A percentile compares a stretch with the other conserved stretches of the same genome.
Conservation (phyloP, 2,888 invertebrate genomes). For the Pristionchus maxplancki region DNA sequence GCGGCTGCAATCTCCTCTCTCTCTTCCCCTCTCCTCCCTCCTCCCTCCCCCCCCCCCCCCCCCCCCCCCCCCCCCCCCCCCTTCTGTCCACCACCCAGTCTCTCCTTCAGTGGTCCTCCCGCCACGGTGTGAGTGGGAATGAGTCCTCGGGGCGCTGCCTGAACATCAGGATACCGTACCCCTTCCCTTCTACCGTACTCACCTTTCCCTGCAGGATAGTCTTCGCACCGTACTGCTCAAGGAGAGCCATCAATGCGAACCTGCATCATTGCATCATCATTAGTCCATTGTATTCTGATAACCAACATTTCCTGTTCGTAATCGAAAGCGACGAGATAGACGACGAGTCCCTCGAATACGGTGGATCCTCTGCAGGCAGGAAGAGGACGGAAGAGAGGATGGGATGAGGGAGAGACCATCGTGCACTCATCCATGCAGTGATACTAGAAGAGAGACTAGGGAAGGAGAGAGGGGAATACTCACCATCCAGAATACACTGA, state of each 20-base stretch:
- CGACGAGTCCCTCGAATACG: conserved; percentile 25
- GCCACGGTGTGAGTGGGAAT: neutral
- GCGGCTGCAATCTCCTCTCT: neutral
- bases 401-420: conserved; percentile 20
- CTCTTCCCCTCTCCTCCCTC: neutral
- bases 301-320: conserved; percentile 24
- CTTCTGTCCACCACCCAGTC: neutral
- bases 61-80: neutral
- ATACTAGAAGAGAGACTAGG: neutral
- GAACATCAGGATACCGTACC: neutral
- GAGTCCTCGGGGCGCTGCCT: neutral
- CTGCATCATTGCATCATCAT: neutral
- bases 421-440: neutral
- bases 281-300: neutral
- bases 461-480: neutral
- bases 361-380: conserved; percentile 21
- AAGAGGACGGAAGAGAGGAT: conserved; percentile 50
- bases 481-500: conserved; percentile 48
- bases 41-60: neutral
- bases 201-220: neutral
- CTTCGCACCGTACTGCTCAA: neutral
- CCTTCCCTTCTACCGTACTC: neutral
- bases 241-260: neutral
- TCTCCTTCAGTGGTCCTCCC: neutral
- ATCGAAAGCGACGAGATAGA: conserved; percentile 1